Evolutionary conservation across 1,140 invertebrate genomes (phyloP), one percentile per base, ranked within the genome.

Genomic region (Mactra quadrangularis): DNA sequence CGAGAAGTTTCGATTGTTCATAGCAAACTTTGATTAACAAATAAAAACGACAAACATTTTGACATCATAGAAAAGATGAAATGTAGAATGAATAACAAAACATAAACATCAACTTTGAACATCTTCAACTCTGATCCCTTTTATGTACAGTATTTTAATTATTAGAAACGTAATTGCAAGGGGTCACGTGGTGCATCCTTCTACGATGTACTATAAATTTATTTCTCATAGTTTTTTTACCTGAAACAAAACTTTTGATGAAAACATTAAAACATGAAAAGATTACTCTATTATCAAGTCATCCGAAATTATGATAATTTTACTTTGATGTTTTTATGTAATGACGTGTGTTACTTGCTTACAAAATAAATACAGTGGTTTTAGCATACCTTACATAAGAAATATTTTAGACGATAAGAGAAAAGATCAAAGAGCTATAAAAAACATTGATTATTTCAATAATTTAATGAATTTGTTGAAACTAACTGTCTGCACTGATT

Each of bases 321-420:
- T 25, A 27, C 13, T 17, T 68, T 68, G 47, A 41, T 47, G 31
- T 38, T 50, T 19, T 50, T 27, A 9, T 27, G n/a, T 68, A 29
- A 68, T 68, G 64, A 68, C 29, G 64, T 68, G 47, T 47, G 45
- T 68, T 47, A 38, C 64, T 31, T 50, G 47, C 45, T 68, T 68
- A 47, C 45, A 68, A 68, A 68, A 68, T 41, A 68, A 68, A 68
- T 50, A 68, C 45, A 47, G 64, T 68, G 64, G 41, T 68, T 35
- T 31, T 47, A 68, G 27, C 45, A 27, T 31, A 50, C 41, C 45
- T 47, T 50, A 68, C 64, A 68, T 41, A 41, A 50, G 64, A 68
- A 47, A 47, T 41, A 68, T 68, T 50, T 68, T 68, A 68, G 64
- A 68, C 31, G 41, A 68, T n/a, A 68, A 29, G 64, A 4, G 45